Conservation (phyloP, 2,113 vertebrate species). For the Pterocles gutturalis region DNA sequence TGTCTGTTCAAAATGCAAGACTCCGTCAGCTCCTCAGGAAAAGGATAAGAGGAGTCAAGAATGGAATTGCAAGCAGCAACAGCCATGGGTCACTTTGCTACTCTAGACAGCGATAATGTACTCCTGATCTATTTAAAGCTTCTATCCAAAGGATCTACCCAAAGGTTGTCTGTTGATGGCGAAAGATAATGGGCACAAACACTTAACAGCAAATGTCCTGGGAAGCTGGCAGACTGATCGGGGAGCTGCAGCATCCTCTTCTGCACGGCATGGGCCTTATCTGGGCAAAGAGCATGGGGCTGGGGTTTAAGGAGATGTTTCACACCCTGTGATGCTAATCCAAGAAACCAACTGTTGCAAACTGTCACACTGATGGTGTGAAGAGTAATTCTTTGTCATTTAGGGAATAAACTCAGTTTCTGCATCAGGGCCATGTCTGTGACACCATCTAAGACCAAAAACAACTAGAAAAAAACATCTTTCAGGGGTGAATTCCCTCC, state of each 20-base stretch:
- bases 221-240: background rate
- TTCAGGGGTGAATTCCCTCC: background rate
- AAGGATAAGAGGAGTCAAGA: background rate
- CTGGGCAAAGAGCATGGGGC: background rate
- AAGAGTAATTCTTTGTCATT: background rate
- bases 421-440: background rate
- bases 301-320: background rate
- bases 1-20: background rate
- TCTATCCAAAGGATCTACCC: too few relatives aligned
- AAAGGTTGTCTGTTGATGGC: background rate
- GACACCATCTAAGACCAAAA: background rate
- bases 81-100: background rate
- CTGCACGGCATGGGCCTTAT: background rate
- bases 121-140: background rate
- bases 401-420: background rate
- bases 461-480: background rate
- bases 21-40: background rate
- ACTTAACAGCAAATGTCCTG: background rate
- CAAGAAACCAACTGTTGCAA: background rate
- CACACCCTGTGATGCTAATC: background rate
- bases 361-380: accelerated
- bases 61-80: background rate
- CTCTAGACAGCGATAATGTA: background rate
- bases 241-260: background rate
- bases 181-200: background rate